Evolutionary conservation across 2,888 invertebrate genomes (phyloP).

Genomic region (Pollenia labialis): DNA sequence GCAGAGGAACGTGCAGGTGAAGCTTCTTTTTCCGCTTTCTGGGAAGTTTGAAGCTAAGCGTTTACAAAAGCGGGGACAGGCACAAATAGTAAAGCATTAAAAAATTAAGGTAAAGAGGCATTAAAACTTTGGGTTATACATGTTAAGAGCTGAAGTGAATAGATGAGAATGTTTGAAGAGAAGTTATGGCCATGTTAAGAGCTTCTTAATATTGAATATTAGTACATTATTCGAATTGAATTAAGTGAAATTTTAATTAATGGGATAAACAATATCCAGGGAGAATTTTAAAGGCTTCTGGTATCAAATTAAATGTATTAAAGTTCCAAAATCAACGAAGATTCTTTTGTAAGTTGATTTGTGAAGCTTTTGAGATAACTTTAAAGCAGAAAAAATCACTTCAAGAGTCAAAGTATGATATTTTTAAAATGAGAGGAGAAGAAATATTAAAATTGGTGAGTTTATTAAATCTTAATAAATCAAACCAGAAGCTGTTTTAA

Average conservation of each 20-base stretch:
- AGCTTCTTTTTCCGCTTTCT: slow-evolving; percentile 76
- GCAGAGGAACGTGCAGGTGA: slow-evolving; percentile 70
- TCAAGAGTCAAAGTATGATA: too few species aligned
- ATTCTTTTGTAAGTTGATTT: too few species aligned
- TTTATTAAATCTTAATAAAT: too few species aligned
- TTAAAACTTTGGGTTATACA: not conserved
- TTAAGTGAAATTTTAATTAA: not conserved
- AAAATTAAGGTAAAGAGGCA: slow-evolving; percentile 8
- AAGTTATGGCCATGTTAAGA: slow-evolving; percentile 1
- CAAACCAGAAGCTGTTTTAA: not conserved
- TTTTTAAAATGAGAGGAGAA: too few species aligned
- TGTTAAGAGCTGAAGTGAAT: not conserved
- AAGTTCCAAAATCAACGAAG: too few species aligned
- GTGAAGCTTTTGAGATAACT: too few species aligned
- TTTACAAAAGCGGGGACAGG: slow-evolving; percentile 51
- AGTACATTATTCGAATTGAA: not conserved
- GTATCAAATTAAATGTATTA: not conserved
- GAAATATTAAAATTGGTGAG: too few species aligned
- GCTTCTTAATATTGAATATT: not conserved
- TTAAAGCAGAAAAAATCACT: too few species aligned
- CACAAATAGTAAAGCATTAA: not conserved
- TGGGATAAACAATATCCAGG: not conserved
- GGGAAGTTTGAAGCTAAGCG: slow-evolving; percentile 80
- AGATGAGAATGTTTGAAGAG: slow-evolving; percentile 1
- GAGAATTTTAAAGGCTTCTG: not conserved